Base-by-base conservation (phyloP, 92 coral and sea anemone genomes). In the Metridium senile region DNA sequence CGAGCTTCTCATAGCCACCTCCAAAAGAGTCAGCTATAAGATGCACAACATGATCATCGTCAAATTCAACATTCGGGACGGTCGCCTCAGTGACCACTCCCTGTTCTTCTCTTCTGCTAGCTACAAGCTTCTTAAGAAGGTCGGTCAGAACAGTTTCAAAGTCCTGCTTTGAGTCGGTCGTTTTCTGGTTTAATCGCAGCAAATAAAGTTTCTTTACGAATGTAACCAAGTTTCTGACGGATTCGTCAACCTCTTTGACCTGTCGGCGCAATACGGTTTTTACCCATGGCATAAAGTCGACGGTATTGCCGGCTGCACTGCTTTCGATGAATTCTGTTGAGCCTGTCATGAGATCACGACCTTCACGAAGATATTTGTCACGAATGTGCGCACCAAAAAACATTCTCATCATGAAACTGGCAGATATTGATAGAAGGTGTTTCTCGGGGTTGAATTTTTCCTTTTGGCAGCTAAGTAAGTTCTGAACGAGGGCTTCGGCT, bases 271-370 rank as follows among this genome's bases (percentile, higher is more conserved):
- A 89, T 20, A 92, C 85, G 28, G 82, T 81, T 43, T 88, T 87
- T 71, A 92, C 81, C 99, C 99, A 96, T 7, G 99, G 99, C 93
- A 96, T 84, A 72, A 96, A 92, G 70, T 96, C 99, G 27, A 89
- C 97, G 35, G 87, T 76, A 70, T 92, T 95, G 17, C 94, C 91
- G 19, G 90, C 94, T 9, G 90, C 94, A 59, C 94, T 92, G 82
- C 68, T 87, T 56, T 96, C 97, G 30, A 92, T 85, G 46, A 87
- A 96, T 52, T 87, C 99, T 19, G 89, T 89, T 9, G 99, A 92
- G 57, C 84, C 82, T 35, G 88, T 81, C 90, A 92, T 89, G 82
- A 96, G 71, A 23, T 87, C 78, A 56, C 85, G 81, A 18, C 89
- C 89, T 68, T 96, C 89, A 68, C 90, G 85, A 72, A 70, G 84